Evolutionary conservation across 2,888 invertebrate species (phyloP).

Genomic region (Metacarcinus magister): DNA sequence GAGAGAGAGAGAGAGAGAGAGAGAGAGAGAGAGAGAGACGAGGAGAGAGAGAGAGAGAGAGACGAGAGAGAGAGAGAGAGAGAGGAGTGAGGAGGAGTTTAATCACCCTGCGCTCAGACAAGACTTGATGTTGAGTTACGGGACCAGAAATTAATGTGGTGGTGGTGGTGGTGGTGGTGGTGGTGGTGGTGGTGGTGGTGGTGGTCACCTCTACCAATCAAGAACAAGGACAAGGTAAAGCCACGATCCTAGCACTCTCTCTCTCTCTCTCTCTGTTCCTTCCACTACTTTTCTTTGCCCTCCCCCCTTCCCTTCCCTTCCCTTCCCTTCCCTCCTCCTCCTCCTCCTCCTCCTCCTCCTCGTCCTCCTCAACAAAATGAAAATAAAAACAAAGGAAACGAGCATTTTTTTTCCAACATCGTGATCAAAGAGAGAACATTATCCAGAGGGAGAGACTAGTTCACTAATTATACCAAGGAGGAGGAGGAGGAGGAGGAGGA

Average conservation of each 20-base stretch:
- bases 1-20: neutral
- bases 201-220: neutral
- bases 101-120: neutral
- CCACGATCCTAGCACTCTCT: too few relatives aligned
- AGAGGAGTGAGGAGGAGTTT: neutral
- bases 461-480: too few relatives aligned
- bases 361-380: neutral
- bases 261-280: neutral
- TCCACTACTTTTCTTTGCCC: neutral
- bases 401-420: too few relatives aligned
- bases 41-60: too few relatives aligned
- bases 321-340: neutral
- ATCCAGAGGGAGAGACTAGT: too few relatives aligned
- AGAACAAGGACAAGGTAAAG: too few relatives aligned
- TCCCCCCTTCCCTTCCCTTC: neutral
- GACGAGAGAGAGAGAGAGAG: too few relatives aligned
- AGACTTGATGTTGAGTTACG: constrained; percentile 12
- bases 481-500: too few relatives aligned
- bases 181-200: constrained; percentile 13
- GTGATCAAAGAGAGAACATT: too few relatives aligned
- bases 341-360: neutral
- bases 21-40: neutral
- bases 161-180: constrained; percentile 14
- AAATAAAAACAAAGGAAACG: too few relatives aligned
- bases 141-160: constrained; percentile 14